A percentile compares a stretch with the other conserved stretches of the same genome.
These are phyloP conservation scores for Lithosia quadra DNA, from an alignment of 2,888 invertebrate genomes.

Conservation along the genomic window DNA sequence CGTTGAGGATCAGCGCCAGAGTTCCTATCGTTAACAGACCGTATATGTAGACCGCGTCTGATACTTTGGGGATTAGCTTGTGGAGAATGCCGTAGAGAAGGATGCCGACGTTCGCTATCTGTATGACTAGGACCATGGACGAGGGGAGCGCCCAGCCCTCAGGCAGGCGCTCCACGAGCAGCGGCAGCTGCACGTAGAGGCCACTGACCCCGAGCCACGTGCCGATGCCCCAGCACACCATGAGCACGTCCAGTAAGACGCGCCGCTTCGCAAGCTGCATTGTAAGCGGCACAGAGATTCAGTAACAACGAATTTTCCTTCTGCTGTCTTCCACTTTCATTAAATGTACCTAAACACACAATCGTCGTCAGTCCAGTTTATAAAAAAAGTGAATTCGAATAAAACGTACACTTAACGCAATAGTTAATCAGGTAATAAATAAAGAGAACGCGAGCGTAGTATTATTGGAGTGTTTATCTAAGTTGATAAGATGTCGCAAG, in stretches of 20 bases:
- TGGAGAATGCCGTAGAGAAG: slow-evolving; percentile 88
- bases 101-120: slow-evolving; percentile 94
- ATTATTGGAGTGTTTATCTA: neutral
- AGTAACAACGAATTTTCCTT: neutral
- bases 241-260: slow-evolving; percentile 89
- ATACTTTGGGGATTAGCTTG: slow-evolving; percentile 74
- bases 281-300: neutral
- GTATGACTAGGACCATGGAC: slow-evolving; percentile 93
- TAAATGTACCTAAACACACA: neutral
- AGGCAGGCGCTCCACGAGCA: slow-evolving; percentile 92
- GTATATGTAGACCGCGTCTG: slow-evolving; percentile 86
- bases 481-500: slow-evolving; percentile 1
- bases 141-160: slow-evolving; percentile 96
- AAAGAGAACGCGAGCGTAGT: neutral
- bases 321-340: neutral
- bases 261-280: slow-evolving; percentile 63
- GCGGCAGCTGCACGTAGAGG: slow-evolving; percentile 95
- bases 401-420: neutral
- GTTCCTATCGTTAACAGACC: slow-evolving; percentile 85
- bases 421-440: slow-evolving; percentile 1
- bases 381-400: neutral
- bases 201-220: slow-evolving; percentile 97
- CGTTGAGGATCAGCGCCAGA: slow-evolving; percentile 85
- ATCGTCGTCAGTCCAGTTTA: neutral
- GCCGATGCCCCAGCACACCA: slow-evolving; percentile 92